These are phyloP conservation scores for Aethina tumida DNA, from an alignment of 1,140 invertebrate species.

Conservation along the genomic window DNA sequence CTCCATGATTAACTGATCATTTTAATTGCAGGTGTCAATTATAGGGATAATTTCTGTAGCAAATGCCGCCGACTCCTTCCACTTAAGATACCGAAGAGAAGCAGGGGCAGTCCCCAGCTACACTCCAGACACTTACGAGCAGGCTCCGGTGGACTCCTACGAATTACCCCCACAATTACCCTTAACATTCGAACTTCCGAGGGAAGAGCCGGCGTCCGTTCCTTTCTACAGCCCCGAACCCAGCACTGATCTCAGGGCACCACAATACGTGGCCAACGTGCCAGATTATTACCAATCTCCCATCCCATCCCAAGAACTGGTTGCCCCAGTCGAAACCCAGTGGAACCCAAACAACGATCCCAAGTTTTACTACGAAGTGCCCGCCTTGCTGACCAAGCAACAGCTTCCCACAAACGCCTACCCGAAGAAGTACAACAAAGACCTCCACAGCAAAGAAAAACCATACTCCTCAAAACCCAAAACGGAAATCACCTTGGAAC, in stretches of 20 bases:
- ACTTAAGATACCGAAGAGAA: slow-evolving; percentile 5
- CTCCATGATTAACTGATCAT: too few relatives aligned
- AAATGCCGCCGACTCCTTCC: slow-evolving; percentile 1
- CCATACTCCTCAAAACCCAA: slow-evolving; percentile 25
- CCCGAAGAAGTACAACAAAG: slow-evolving; percentile 34
- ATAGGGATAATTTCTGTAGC: slow-evolving; percentile 4
- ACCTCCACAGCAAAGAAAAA: slow-evolving; percentile 30
- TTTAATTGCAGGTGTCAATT: slow-evolving; percentile 7
- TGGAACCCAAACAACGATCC: slow-evolving; percentile 36
- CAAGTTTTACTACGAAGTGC: slow-evolving; percentile 29
- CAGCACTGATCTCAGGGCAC: slow-evolving; percentile 19
- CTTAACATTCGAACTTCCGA: slow-evolving; percentile 24
- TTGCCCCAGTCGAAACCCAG: slow-evolving; percentile 21
- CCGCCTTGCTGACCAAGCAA: slow-evolving; percentile 20
- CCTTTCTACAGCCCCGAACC: slow-evolving; percentile 27
- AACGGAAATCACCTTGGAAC: slow-evolving; percentile 23
- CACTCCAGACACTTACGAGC: slow-evolving; percentile 6
- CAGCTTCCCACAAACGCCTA: slow-evolving; percentile 26
- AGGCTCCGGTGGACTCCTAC: slow-evolving; percentile 13
- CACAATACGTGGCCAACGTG: slow-evolving; percentile 14
- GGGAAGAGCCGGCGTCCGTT: slow-evolving; percentile 13
- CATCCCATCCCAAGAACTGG: slow-evolving; percentile 27
- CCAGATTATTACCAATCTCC: slow-evolving; percentile 25
- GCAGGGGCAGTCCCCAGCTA: slow-evolving; percentile 4
- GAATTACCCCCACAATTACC: slow-evolving; percentile 16